These are phyloP conservation scores for Epirrhoe tristata DNA, from an alignment of 2,888 invertebrate species.

Conservation along the genomic window DNA sequence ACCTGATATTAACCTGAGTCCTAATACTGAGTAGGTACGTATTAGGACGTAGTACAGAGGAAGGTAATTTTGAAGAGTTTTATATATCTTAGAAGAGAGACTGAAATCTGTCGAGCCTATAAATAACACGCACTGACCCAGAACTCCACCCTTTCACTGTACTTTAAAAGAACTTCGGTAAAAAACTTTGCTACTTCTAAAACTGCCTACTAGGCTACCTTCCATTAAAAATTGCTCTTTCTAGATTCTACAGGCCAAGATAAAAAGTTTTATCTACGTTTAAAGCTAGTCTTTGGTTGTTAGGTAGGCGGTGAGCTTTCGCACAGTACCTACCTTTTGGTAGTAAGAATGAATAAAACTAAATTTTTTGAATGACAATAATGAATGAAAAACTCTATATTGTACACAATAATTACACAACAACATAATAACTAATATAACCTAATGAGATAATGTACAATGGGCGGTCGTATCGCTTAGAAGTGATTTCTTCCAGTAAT, in stretches of 20 bases:
- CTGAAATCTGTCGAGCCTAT: background rate
- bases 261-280: constrained; percentile 29
- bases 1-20: no score
- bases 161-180: constrained; percentile 18
- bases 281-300: constrained; percentile 15
- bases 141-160: constrained; percentile 13
- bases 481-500: no score
- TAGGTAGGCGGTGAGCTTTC: background rate
- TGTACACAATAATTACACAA: no score
- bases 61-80: background rate
- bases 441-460: no score
- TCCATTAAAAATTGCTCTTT: constrained; percentile 18
- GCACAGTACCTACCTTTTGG: background rate
- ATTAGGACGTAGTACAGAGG: background rate
- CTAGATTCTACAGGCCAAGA: constrained; percentile 15
- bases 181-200: constrained; percentile 3
- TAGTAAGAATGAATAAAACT: background rate
- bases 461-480: no score
- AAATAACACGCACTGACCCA: constrained; percentile 13
- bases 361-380: no score
- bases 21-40: no score
- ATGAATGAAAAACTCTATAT: no score
- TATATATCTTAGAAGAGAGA: background rate
- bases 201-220: constrained; percentile 9
- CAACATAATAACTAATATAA: no score